Evolutionary conservation across 2,113 vertebrate genomes (phyloP).

Genomic region (Mesocricetus auratus): DNA sequence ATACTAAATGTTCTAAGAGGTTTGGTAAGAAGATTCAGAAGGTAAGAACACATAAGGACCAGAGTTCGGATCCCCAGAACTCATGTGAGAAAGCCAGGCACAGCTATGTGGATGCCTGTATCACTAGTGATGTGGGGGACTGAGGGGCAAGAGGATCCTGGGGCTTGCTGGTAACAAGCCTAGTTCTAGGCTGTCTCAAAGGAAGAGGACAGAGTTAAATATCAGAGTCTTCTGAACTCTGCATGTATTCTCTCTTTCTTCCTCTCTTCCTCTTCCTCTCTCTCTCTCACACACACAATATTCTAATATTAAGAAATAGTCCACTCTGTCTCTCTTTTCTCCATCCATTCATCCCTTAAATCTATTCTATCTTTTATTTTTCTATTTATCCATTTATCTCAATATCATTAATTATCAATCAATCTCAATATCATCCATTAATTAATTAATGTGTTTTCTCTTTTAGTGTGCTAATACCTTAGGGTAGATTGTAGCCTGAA

Average conservation of each 20-base stretch:
- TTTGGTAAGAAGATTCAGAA: not conserved
- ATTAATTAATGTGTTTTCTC: not conserved
- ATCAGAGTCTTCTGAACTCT: not conserved
- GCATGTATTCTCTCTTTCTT: not conserved
- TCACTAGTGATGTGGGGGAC: not conserved
- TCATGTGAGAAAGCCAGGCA: not conserved
- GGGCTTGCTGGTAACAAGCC: not conserved
- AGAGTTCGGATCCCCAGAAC: not conserved
- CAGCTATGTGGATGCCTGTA: not conserved
- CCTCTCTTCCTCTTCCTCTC: no score
- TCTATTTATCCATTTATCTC: not conserved
- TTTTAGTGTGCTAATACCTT: not conserved
- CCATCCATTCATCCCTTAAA: not conserved
- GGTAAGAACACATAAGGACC: not conserved
- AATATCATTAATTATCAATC: not conserved
- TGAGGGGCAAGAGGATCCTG: not conserved
- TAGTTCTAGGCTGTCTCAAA: not conserved
- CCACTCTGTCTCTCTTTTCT: not conserved
- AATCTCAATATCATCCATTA: not conserved
- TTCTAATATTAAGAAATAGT: constrained; percentile 7
- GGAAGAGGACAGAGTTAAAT: not conserved
- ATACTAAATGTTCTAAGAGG: not conserved
- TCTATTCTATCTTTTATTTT: not conserved
- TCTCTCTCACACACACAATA: not conserved
- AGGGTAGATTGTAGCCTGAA: not conserved